phyloP scores from a whole-genome alignment of 1,140 invertebrate genomes.

The Platyscapa corneri region DNA sequence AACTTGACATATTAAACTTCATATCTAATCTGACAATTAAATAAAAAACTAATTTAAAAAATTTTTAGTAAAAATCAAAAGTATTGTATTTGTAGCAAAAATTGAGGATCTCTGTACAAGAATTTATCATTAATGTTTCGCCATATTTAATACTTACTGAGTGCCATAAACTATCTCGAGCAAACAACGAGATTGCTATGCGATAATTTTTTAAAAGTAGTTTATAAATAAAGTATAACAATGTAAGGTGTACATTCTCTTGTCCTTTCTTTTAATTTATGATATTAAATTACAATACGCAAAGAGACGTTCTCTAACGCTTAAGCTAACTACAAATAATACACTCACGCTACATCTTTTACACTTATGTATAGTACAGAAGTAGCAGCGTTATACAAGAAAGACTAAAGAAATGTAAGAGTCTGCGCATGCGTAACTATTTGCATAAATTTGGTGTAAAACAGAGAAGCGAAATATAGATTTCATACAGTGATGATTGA shows the following conservation, averaged over 20 bases:
- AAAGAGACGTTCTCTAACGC: background rate
- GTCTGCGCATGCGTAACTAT: background rate
- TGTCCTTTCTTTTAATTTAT: too few relatives aligned
- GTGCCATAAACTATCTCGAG: background rate
- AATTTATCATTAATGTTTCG: background rate
- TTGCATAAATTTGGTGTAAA: background rate
- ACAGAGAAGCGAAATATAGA: background rate
- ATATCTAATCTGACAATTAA: too few relatives aligned
- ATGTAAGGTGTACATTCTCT: background rate
- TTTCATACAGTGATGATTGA: background rate
- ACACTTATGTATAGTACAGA: too few relatives aligned
- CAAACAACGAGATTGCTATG: background rate
- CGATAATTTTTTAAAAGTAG: background rate
- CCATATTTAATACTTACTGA: background rate
- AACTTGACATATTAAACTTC: too few relatives aligned
- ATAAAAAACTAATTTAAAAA: too few relatives aligned
- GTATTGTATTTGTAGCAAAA: background rate
- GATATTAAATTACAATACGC: conserved; percentile 9
- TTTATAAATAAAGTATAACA: background rate
- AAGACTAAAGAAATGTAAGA: too few relatives aligned
- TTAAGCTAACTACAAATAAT: background rate
- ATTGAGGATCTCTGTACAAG: background rate
- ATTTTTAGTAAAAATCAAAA: background rate
- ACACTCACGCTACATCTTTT: background rate
- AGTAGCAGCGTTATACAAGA: background rate